Evolutionary conservation across 2,113 vertebrate genomes (phyloP).

Genomic region (Melanocharis versteri): DNA sequence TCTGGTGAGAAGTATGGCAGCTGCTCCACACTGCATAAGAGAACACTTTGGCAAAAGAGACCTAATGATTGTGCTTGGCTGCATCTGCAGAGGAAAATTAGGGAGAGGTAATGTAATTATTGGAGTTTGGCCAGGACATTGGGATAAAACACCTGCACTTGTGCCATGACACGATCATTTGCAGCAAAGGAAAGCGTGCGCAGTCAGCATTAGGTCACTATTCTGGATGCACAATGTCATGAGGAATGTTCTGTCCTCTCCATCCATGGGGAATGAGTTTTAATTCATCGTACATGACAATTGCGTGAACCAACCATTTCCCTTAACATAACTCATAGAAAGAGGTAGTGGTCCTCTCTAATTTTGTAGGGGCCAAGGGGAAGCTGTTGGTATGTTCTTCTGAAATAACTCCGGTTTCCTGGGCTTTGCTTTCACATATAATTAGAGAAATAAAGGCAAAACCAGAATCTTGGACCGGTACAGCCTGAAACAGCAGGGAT

Average conservation of each 20-base stretch:
- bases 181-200: background rate
- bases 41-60: background rate
- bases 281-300: background rate
- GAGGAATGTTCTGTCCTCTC: background rate
- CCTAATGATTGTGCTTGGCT: background rate
- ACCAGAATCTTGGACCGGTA: background rate
- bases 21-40: background rate
- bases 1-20: background rate
- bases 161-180: background rate
- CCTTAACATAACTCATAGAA: background rate
- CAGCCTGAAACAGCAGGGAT: background rate
- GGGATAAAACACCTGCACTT: conserved; percentile 2
- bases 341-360: conserved; percentile 25
- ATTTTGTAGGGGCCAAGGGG: background rate
- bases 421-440: background rate
- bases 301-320: background rate
- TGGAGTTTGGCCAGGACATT: background rate
- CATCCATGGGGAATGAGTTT: background rate
- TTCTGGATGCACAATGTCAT: background rate
- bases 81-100: background rate
- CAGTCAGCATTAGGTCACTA: background rate
- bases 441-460: background rate
- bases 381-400: background rate
- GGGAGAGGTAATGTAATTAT: background rate
- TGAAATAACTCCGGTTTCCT: background rate